These are phyloP conservation scores for Eulimnadia texana DNA, from an alignment of 1,140 invertebrate genomes.

Conservation along the genomic window DNA sequence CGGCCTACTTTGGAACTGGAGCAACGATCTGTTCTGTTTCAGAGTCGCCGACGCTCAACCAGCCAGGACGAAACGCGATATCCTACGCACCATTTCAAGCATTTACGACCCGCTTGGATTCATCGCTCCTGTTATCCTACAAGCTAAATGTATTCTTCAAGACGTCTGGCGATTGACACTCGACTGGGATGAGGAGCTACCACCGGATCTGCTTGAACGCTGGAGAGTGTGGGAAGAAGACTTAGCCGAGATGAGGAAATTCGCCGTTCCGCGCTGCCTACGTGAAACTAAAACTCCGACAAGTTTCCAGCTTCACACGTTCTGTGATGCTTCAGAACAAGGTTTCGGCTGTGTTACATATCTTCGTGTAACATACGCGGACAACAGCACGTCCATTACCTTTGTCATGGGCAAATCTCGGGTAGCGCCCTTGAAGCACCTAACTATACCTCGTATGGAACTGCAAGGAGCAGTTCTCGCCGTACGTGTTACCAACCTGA, in stretches of 20 bases:
- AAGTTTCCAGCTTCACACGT: slow-evolving; percentile 21
- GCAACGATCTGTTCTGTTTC: neutral
- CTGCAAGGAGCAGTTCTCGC: neutral
- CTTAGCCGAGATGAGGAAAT: neutral
- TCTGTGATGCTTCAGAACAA: slow-evolving; percentile 24
- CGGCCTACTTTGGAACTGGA: neutral
- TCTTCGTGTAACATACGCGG: slow-evolving; percentile 14
- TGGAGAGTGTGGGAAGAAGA: too few species aligned
- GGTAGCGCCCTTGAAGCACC: neutral
- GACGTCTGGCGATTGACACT: too few species aligned
- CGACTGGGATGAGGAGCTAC: too few species aligned
- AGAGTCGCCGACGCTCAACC: too few species aligned
- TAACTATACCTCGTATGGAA: neutral
- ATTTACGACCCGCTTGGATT: too few species aligned
- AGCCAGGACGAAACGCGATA: neutral
- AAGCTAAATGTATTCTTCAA: too few species aligned
- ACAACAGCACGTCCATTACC: neutral
- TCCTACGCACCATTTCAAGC: slow-evolving; percentile 15
- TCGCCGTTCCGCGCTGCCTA: slow-evolving; percentile 12
- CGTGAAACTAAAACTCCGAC: neutral
- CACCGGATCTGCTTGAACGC: too few species aligned
- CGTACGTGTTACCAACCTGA: neutral
- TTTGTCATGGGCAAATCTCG: neutral
- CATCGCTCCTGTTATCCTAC: too few species aligned
- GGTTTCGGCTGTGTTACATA: slow-evolving; percentile 24